phyloP scores from a whole-genome alignment of 2,888 invertebrate species.

The Acanthosepion esculentum region DNA sequence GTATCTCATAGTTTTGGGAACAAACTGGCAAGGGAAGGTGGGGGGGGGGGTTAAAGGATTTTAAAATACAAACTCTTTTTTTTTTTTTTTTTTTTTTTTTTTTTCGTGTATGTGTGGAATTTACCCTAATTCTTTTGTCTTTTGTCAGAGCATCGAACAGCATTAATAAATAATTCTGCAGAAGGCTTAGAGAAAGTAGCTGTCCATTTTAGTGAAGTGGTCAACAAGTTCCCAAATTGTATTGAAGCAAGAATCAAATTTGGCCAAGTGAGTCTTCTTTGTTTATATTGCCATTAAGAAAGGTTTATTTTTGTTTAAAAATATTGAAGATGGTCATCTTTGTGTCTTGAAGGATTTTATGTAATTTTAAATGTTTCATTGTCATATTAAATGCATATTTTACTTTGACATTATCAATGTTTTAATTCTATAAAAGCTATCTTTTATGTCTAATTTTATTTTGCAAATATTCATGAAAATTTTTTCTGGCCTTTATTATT shows the following conservation, averaged over 20 bases:
- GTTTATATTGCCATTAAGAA: neutral
- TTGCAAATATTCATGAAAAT: too few relatives aligned
- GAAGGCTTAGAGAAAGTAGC: conserved; percentile 78
- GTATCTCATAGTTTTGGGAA: neutral
- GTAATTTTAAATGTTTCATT: too few relatives aligned
- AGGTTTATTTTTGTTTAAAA: neutral
- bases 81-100: too few relatives aligned
- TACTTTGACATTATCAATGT: too few relatives aligned
- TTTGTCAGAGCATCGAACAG: conserved; percentile 83
- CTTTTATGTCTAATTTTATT: too few relatives aligned
- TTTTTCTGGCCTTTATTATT: neutral
- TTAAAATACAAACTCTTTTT: too few relatives aligned
- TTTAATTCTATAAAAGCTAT: too few relatives aligned
- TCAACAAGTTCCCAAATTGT: conserved; percentile 87
- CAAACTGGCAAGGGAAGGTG: neutral
- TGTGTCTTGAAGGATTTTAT: too few relatives aligned
- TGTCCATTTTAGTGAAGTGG: conserved; percentile 81
- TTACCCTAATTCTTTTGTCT: neutral
- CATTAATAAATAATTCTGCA: conserved; percentile 75
- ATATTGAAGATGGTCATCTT: neutral
- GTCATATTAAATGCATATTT: too few relatives aligned
- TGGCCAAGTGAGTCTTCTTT: conserved; percentile 83
- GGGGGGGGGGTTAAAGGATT: too few relatives aligned
- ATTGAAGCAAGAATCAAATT: conserved; percentile 90
- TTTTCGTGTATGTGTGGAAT: too few relatives aligned